phyloP scores from a whole-genome alignment of 2,888 invertebrate genomes.

The Coenonympha glycerion region DNA sequence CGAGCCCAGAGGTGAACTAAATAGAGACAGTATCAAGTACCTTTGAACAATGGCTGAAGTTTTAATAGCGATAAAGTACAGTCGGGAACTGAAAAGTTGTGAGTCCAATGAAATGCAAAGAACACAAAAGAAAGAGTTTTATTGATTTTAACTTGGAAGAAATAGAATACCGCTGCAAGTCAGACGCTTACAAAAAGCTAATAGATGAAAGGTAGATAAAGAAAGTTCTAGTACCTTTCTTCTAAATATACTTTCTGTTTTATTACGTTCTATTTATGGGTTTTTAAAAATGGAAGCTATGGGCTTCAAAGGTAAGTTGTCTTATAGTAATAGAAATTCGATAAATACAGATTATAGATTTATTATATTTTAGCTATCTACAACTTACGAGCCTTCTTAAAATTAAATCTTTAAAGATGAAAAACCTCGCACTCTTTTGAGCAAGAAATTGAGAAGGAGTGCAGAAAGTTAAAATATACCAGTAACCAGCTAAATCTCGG shows the following conservation, averaged over 20 bases:
- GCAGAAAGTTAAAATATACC: no score
- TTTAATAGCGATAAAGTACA: not conserved
- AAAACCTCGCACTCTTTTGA: no score
- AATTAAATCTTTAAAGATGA: no score
- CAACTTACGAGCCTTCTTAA: no score
- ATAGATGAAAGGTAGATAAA: not conserved
- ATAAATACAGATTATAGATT: no score
- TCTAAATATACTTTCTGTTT: not conserved
- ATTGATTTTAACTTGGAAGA: slow-evolving; percentile 1
- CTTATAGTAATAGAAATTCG: no score
- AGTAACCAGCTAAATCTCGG: no score
- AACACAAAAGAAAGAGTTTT: not conserved
- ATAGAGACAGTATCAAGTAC: not conserved
- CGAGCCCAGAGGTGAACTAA: not conserved
- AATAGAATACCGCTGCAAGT: not conserved
- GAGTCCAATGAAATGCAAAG: not conserved
- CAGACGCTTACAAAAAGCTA: not conserved
- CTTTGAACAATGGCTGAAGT: not conserved
- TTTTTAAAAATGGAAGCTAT: no score
- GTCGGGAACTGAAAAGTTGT: not conserved
- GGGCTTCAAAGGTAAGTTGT: no score
- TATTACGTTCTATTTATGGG: not conserved
- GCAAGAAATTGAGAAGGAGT: no score
- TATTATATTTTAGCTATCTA: no score
- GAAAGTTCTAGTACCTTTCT: not conserved